A percentile compares a stretch with the other conserved stretches of the same genome.
Evolutionary conservation across 1,140 invertebrate species (phyloP).

Genomic region (Camponotus floridanus): DNA sequence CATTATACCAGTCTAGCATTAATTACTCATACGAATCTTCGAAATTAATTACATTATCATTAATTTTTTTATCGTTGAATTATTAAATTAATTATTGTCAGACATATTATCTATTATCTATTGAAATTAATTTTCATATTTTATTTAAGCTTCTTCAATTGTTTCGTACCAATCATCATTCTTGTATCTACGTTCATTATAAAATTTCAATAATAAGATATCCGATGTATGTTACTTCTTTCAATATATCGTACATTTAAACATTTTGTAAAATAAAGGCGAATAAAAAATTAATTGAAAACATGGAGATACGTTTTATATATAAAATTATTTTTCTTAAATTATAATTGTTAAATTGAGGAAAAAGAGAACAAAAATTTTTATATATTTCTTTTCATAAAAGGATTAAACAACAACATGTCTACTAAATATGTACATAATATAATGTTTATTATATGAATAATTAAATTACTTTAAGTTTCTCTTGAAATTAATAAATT

Average conservation of each 20-base stretch:
- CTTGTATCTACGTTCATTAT: neutral
- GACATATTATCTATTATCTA: conserved; percentile 17
- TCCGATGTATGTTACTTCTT: neutral
- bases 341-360: neutral
- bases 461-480: conserved; percentile 2
- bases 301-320: neutral
- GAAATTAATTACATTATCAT: conserved; percentile 57
- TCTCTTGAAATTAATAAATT: neutral
- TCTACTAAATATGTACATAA: neutral
- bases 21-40: conserved; percentile 59
- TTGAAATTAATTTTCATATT: conserved; percentile 57
- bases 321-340: neutral
- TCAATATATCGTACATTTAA: neutral
- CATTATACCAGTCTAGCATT: conserved; percentile 52
- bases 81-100: conserved; percentile 56
- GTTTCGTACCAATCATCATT: conserved; percentile 27
- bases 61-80: conserved; percentile 56
- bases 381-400: neutral
- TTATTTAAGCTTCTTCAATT: conserved; percentile 28
- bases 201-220: conserved; percentile 2
- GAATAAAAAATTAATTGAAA: too few relatives aligned
- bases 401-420: neutral
- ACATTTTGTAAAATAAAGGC: neutral
- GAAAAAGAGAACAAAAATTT: neutral
- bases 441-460: neutral